Evolutionary conservation across 2,888 invertebrate genomes (phyloP), one percentile per base, ranked within the genome.

Genomic region (Cosmopolites sordidus): DNA sequence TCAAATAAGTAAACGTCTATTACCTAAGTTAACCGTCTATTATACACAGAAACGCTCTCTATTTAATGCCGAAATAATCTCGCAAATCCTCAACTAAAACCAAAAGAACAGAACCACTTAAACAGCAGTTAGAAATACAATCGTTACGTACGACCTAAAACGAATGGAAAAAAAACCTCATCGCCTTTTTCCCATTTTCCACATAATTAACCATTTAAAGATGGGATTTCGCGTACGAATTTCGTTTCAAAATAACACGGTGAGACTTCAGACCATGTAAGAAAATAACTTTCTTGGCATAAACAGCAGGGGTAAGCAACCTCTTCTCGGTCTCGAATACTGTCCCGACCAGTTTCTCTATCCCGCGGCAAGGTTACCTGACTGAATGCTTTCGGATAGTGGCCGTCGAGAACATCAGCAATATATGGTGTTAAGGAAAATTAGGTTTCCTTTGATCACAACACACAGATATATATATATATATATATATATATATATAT

Each of bases 321-420:
- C 52, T 52, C 33, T n/a, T 5, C 33, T 3, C 22, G 22, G 8
- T 22, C 4, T 3, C 8, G 22, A 12, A 43, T 33, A 16, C 37
- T 27, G 16, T 47, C 42, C 30, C 43, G 43, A 52, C 52, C 48
- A 48, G 52, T 48, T 52, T 48, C 16, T 14, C 37, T 43, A 16
- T 37, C 52, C 33, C 17, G n/a, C 16, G 52, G 52, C 52, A 52
- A 52, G 52, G 52, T 52, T 48, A 48, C 38, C 43, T 22, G 30
- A 43, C 33, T 11, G 43, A 45, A 29, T 39, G 47, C 47, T 47
- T n/a, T 18, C 45, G 45, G 14, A 30, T 14, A 8, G 5, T 12
- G 44, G 16, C 45, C 37, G 17, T 37, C 37, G 45, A 45, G 45
- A 45, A 37, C 12, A 45, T 18, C 41, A 17, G 30, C 29, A 22